These are phyloP conservation scores for Rostratula benghalensis DNA, from an alignment of 2,113 vertebrate genomes.

Conservation along the genomic window DNA sequence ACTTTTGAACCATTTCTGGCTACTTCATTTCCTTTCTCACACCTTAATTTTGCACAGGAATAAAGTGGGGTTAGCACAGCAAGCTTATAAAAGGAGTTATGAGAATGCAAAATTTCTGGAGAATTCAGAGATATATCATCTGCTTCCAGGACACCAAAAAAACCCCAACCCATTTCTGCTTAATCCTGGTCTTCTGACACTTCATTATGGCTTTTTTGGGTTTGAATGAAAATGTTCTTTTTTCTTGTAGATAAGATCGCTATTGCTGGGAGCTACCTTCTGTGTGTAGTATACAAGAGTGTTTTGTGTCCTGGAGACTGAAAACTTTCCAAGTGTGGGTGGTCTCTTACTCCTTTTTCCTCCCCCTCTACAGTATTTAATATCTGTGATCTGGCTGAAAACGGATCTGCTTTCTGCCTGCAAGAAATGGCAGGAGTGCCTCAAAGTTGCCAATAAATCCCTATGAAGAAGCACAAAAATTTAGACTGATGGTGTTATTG, in stretches of 20 bases:
- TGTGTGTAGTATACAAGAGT: not conserved
- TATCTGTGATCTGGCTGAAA: not conserved
- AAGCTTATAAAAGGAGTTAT: not conserved
- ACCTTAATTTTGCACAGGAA: not conserved
- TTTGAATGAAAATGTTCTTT: constrained; percentile 50
- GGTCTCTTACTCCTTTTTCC: not conserved
- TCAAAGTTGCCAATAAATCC: not conserved
- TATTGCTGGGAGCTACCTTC: not conserved
- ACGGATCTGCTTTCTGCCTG: not conserved
- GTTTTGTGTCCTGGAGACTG: constrained; percentile 28
- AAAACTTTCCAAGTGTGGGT: constrained; percentile 19
- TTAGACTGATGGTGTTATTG: not conserved
- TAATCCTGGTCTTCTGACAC: not conserved
- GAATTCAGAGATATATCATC: not conserved
- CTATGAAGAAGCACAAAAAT: not conserved
- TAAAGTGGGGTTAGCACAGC: not conserved
- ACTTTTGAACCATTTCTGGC: not conserved
- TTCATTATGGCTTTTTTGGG: constrained; percentile 2
- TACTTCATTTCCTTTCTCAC: not conserved
- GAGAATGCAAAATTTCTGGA: not conserved
- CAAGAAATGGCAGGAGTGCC: not conserved
- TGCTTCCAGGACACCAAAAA: not conserved
- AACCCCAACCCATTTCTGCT: not conserved
- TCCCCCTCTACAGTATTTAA: not conserved
- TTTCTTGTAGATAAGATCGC: constrained; percentile 41